Evolutionary conservation across 1,140 invertebrate genomes (phyloP), one percentile per base, ranked within the genome.

Genomic region (Callitettix versicolor): DNA sequence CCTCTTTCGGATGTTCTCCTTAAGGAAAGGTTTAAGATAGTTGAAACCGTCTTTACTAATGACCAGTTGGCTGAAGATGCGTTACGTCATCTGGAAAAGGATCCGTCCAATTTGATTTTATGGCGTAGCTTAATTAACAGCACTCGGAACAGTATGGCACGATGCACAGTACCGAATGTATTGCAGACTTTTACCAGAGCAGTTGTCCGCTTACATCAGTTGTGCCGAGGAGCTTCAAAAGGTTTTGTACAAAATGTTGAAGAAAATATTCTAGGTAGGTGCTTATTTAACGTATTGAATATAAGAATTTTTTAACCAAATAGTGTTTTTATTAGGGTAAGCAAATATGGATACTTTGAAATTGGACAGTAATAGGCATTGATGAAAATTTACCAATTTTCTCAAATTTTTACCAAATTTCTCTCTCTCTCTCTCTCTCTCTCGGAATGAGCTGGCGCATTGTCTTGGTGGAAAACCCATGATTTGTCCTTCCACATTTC

Each of bases 81-180:
- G 0, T 73, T 79, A 59, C 44, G 57, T 17, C 60, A 78, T 41
- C 62, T 79, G 14, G 68, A 69, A 34, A 74, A 76, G 63, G 73
- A 79, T 64, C 70, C 71, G 15, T 70, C 69, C 36, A 78, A 77
- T 60, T 73, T 77, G 34, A 67, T 72, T 4, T 61, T 81, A 18
- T 82, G 80, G 80, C 73, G 75, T 56, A 69, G 73, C 4, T 70
- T 78, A 44, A 78, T 82, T 14, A 74, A 75, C 67, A 65, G 71
- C 21, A 73, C 70, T 0, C 76, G 79, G 63, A 73, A 73, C 47
- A 79, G 79, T 4, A 74, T 82, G 69, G 75, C 79, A 0, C 70
- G 79, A 41, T 82, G 79, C 61, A 77, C 70, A 57, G 71, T 75
- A 5, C 74, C 78, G 5, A 71, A 68, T 58, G 73, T 82, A 1